These are phyloP conservation scores for Venustoraphidia nigricollis DNA, from an alignment of 2,888 invertebrate species.

Conservation along the genomic window DNA sequence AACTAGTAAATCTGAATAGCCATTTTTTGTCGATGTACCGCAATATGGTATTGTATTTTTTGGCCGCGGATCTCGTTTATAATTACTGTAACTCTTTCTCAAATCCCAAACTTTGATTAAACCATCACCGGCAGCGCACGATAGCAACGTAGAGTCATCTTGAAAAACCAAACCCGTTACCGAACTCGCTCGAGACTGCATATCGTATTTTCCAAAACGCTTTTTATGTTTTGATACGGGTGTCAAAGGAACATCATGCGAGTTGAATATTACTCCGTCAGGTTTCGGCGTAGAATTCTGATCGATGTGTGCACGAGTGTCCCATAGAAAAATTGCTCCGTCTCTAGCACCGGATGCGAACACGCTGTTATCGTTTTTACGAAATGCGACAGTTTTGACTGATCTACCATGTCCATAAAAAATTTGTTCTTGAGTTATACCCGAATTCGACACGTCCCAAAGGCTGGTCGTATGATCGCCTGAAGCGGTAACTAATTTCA, in stretches of 20 bases:
- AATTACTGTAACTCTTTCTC: constrained; percentile 58
- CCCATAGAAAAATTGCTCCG: constrained; percentile 78
- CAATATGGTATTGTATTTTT: constrained; percentile 57
- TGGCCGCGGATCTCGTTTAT: constrained; percentile 53
- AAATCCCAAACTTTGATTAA: constrained; percentile 66
- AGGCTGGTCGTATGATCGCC: constrained; percentile 70
- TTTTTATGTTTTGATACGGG: constrained; percentile 30
- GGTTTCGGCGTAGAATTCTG: constrained; percentile 36
- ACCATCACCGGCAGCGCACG: constrained; percentile 78
- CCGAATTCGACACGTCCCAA: constrained; percentile 48
- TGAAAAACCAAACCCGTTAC: constrained; percentile 77
- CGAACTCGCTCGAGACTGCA: constrained; percentile 43
- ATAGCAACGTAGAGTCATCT: constrained; percentile 60
- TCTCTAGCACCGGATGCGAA: constrained; percentile 83
- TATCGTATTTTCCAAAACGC: constrained; percentile 9
- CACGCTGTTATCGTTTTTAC: constrained; percentile 50
- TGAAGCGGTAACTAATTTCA: constrained; percentile 70
- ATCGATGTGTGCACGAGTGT: constrained; percentile 38
- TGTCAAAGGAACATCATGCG: constrained; percentile 35
- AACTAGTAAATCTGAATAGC: constrained; percentile 63
- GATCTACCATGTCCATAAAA: constrained; percentile 68
- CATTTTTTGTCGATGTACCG: constrained; percentile 52
- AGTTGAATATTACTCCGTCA: constrained; percentile 55
- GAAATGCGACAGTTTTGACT: constrained; percentile 66
- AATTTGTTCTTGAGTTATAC: constrained; percentile 30